A percentile compares a stretch with the other conserved stretches of the same genome.
These are phyloP conservation scores for Meandrina meandrites DNA, from an alignment of 92 coral and sea anemone species.

Conservation along the genomic window DNA sequence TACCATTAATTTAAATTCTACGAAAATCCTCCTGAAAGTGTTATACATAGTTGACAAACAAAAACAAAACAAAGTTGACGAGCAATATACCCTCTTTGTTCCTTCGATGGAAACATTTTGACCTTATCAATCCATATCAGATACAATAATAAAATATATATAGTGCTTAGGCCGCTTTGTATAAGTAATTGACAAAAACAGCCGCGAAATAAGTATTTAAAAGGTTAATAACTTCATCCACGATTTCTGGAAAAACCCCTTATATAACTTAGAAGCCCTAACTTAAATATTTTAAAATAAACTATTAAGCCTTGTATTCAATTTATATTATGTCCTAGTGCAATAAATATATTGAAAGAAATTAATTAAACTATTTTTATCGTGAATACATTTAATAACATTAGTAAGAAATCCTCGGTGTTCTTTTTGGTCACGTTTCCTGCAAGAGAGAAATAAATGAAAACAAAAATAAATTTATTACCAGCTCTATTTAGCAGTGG, in stretches of 20 bases:
- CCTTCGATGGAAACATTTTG: background rate
- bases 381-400: background rate
- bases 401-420: background rate
- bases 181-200: background rate
- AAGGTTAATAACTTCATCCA: background rate
- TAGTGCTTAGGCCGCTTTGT: background rate
- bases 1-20: background rate
- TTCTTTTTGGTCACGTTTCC: constrained; percentile 8
- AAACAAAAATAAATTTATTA: background rate
- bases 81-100: background rate
- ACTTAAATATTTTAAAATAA: background rate
- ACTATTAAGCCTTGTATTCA: background rate
- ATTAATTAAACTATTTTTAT: background rate
- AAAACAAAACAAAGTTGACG: no score
- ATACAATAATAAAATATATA: background rate
- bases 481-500: background rate
- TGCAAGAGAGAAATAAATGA: background rate
- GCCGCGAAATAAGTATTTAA: background rate
- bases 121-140: background rate
- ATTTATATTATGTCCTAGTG: background rate
- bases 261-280: background rate
- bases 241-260: background rate
- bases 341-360: background rate
- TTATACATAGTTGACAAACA: no score
- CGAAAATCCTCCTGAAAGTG: no score